These are phyloP conservation scores for Crotophaga sulcirostris DNA, from an alignment of 2,113 vertebrate genomes.

Conservation along the genomic window DNA sequence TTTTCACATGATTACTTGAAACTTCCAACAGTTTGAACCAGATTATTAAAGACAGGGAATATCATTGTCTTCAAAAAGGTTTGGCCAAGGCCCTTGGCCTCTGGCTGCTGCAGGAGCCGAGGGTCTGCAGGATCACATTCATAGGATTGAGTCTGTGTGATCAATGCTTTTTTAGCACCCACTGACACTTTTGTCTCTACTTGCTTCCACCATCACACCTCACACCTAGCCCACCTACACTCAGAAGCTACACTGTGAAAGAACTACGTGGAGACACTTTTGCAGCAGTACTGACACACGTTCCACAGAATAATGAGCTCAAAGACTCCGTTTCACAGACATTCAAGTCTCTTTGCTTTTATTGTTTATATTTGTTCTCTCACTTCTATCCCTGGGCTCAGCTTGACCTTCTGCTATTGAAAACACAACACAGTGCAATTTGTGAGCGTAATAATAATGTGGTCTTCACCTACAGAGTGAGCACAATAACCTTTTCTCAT, in stretches of 20 bases:
- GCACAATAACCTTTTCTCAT: slow-evolving; percentile 44
- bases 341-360: neutral
- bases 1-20: neutral
- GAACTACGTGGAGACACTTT: neutral
- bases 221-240: neutral
- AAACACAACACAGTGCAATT: slow-evolving; percentile 17
- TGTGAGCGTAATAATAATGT: slow-evolving; percentile 50
- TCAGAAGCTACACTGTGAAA: neutral
- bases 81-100: neutral
- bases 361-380: slow-evolving; percentile 48
- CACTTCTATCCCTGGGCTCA: slow-evolving; percentile 76
- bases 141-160: rapidly evolving
- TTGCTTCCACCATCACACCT: neutral
- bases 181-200: neutral
- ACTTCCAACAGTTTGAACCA: neutral
- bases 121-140: neutral
- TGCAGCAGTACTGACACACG: neutral
- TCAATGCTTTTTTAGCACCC: neutral
- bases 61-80: neutral
- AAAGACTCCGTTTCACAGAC: neutral
- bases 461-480: neutral
- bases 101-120: neutral
- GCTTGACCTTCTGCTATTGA: slow-evolving; percentile 75
- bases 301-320: neutral
- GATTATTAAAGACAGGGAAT: neutral